Evolutionary conservation across 2,888 invertebrate species (phyloP).

Genomic region (Tenodera sinensis): DNA sequence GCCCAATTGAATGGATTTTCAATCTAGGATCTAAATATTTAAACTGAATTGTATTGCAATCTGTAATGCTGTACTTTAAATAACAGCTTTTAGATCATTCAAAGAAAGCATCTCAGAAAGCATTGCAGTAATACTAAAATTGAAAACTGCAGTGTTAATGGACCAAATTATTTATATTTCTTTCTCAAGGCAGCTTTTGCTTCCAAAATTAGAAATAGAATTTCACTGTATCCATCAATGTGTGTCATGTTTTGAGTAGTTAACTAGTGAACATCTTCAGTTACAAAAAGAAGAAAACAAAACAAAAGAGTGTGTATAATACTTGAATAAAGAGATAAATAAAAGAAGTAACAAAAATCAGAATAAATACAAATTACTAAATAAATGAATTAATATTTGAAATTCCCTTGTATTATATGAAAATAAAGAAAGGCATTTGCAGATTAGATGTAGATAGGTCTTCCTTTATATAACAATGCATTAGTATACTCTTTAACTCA

Average conservation of each 20-base stretch:
- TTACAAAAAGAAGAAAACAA: not conserved
- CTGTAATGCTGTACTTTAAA: not conserved
- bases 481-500: constrained; percentile 29
- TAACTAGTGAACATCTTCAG: constrained; percentile 11
- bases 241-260: constrained; percentile 15
- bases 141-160: constrained; percentile 18
- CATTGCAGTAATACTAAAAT: not conserved
- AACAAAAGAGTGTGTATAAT: not conserved
- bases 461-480: constrained; percentile 32
- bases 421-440: constrained; percentile 21
- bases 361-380: not conserved
- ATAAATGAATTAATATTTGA: constrained; percentile 10
- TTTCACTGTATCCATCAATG: constrained; percentile 20
- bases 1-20: not conserved
- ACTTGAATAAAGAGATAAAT: not conserved
- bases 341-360: not conserved
- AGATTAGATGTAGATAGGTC: constrained; percentile 30
- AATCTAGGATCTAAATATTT: not conserved
- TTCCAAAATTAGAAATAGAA: constrained; percentile 22
- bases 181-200: constrained; percentile 24
- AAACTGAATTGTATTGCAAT: not conserved
- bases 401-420: constrained; percentile 24
- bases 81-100: not conserved
- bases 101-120: not conserved
- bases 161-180: constrained; percentile 26